A percentile compares a stretch with the other conserved stretches of the same genome.
Evolutionary conservation across 2,797 vertebrate species (phyloP).

Genomic region (Eulemur rubriventer): DNA sequence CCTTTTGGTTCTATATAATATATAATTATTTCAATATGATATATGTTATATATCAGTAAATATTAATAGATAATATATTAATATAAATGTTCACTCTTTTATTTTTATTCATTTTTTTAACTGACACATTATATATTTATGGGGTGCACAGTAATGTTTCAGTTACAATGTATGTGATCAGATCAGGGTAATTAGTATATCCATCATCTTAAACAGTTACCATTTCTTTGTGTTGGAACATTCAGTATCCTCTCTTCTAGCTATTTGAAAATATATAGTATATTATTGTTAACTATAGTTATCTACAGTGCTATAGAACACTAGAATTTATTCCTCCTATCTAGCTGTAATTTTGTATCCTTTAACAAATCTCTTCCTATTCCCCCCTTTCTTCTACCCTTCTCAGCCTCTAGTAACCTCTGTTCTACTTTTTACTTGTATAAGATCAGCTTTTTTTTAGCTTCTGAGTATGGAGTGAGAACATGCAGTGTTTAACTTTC

Average conservation of each 20-base stretch:
- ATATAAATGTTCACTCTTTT: background rate
- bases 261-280: background rate
- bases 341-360: background rate
- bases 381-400: background rate
- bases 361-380: background rate
- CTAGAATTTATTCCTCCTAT: background rate
- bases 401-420: background rate
- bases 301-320: background rate
- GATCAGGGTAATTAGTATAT: background rate
- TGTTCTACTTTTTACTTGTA: background rate
- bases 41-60: background rate
- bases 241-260: background rate
- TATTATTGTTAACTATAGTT: background rate
- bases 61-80: background rate
- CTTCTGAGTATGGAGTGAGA: background rate
- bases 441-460: background rate
- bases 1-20: conserved; percentile 15
- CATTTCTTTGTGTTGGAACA: background rate
- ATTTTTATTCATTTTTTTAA: background rate
- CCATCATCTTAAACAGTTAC: background rate
- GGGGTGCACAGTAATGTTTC: background rate
- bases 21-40: background rate
- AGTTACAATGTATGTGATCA: background rate
- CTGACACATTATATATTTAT: background rate
- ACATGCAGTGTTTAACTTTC: background rate